phyloP scores from a whole-genome alignment of 2,888 invertebrate genomes.

The Scaptomyza polygonia region DNA sequence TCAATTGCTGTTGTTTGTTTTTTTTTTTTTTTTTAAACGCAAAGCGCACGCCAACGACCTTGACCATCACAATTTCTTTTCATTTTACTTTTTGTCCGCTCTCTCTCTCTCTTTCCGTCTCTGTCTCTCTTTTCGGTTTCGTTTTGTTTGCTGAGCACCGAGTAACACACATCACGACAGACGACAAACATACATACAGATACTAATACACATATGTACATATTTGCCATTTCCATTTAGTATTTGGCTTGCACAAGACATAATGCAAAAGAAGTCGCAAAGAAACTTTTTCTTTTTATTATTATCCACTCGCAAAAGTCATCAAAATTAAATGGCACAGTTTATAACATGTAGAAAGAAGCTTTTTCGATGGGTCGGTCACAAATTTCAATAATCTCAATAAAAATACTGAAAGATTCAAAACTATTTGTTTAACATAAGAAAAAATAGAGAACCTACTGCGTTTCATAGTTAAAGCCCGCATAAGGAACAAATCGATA shows the following conservation, averaged over 20 bases:
- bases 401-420: too few relatives aligned
- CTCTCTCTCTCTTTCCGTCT: slow-evolving; percentile 32
- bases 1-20: slow-evolving; percentile 14
- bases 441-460: too few relatives aligned
- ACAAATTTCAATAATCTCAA: too few relatives aligned
- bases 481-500: too few relatives aligned
- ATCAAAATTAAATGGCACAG: slow-evolving; percentile 9
- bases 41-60: slow-evolving; percentile 80
- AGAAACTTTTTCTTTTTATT: slow-evolving; percentile 34
- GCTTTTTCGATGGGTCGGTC: too few relatives aligned
- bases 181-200: slow-evolving; percentile 6
- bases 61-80: slow-evolving; percentile 82
- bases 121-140: slow-evolving; percentile 12
- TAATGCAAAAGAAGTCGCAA: slow-evolving; percentile 8
- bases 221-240: slow-evolving; percentile 34
- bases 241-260: slow-evolving; percentile 54
- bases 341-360: background rate
- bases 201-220: background rate
- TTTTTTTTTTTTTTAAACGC: slow-evolving; percentile 65
- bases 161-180: slow-evolving; percentile 44
- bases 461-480: too few relatives aligned
- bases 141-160: slow-evolving; percentile 24
- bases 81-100: slow-evolving; percentile 67
- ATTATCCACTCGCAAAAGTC: slow-evolving; percentile 22
- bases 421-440: too few relatives aligned